Evolutionary conservation across 1,140 invertebrate species (phyloP).

Genomic region (Drosophila elegans): DNA sequence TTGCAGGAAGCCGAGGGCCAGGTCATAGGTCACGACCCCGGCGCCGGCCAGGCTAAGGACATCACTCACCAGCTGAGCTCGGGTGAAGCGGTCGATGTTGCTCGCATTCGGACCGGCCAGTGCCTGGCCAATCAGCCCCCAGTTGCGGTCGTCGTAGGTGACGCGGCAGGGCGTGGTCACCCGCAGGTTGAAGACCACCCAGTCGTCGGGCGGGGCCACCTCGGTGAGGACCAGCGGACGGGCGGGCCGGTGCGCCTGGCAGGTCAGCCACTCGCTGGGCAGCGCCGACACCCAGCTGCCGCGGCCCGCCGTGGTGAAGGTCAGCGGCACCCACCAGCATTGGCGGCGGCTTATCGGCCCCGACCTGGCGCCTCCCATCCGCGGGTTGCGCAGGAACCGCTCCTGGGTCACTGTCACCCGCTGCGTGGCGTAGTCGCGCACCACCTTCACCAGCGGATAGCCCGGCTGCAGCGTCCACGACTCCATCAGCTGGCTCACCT

Average conservation of each 20-base stretch:
- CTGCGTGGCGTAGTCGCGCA: neutral
- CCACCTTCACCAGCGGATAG: conserved; percentile 5
- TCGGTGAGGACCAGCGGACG: neutral
- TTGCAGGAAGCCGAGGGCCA: neutral
- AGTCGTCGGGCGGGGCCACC: neutral
- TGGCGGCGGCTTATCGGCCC: neutral
- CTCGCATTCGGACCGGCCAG: neutral
- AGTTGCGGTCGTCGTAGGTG: conserved; percentile 17
- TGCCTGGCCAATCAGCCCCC: neutral
- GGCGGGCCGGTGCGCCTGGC: neutral
- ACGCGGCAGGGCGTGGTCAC: conserved; percentile 4
- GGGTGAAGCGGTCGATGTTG: conserved; percentile 3
- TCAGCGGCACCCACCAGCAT: conserved; percentile 9
- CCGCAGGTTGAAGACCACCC: conserved; percentile 11
- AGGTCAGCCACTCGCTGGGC: conserved; percentile 13
- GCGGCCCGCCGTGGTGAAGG: neutral
- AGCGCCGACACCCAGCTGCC: neutral
- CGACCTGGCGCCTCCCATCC: neutral
- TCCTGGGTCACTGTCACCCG: neutral
- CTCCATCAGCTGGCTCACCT: conserved; percentile 3
- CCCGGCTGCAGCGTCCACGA: conserved; percentile 17
- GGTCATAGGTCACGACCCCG: conserved; percentile 4
- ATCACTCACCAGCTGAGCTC: conserved; percentile 9
- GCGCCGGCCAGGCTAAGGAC: conserved; percentile 8
- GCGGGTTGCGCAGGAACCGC: conserved; percentile 7